Conservation (phyloP, 2,888 invertebrate species). For the Drosophila cognata region DNA sequence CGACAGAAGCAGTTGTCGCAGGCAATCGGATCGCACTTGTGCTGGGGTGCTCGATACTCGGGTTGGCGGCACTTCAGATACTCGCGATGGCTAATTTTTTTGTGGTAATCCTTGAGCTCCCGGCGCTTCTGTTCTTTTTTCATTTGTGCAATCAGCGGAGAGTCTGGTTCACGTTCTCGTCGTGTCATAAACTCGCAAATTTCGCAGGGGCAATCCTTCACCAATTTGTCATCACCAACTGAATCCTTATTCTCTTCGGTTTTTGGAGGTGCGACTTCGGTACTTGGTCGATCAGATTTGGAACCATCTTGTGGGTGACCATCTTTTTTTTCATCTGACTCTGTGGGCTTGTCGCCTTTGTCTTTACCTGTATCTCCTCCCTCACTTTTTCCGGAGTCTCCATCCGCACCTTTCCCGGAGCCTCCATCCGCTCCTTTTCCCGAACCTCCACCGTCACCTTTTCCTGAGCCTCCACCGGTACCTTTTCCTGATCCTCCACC, state of each 20-base stretch:
- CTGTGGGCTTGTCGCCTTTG: neutral
- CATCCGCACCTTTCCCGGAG: too few species aligned
- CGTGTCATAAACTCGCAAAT: slow-evolving; percentile 32
- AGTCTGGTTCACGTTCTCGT: slow-evolving; percentile 21
- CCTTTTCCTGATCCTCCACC: rapidly evolving
- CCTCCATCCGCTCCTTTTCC: too few species aligned
- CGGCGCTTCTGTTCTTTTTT: slow-evolving; percentile 29
- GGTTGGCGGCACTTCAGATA: slow-evolving; percentile 6
- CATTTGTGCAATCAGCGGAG: slow-evolving; percentile 38
- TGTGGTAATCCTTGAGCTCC: slow-evolving; percentile 34
- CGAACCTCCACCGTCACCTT: rapidly evolving
- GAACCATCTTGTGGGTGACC: neutral
- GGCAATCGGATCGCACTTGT: slow-evolving; percentile 32
- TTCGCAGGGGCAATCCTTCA: slow-evolving; percentile 43
- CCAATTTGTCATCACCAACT: neutral
- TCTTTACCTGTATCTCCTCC: neutral
- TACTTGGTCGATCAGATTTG: neutral
- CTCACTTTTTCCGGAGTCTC: neutral
- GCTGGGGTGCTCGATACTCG: slow-evolving; percentile 23
- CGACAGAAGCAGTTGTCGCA: slow-evolving; percentile 37
- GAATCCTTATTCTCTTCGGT: neutral
- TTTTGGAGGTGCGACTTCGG: neutral
- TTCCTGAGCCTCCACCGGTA: rapidly evolving
- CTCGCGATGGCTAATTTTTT: slow-evolving; percentile 26
- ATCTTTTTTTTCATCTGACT: neutral